Base-by-base conservation (phyloP, 1,140 invertebrate species). In the Choristoneura fumiferana region DNA sequence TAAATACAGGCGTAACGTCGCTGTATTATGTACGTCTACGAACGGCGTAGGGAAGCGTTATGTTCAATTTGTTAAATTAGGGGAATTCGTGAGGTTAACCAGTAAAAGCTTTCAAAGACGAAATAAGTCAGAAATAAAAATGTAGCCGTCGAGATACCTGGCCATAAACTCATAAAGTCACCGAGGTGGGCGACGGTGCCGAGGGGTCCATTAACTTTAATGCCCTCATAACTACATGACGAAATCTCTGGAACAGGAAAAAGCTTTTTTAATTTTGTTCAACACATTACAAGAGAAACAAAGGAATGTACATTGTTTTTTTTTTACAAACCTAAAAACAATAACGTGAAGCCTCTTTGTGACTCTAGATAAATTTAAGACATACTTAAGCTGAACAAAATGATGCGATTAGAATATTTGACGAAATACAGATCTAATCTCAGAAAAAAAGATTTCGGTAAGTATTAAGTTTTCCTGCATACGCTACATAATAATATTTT, bases 201-300 rank as follows among this genome's bases (percentile, higher is more conserved):
- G 62, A 67, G 62, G 66, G 69, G 58, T 69, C 68, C 78, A 81
- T 84, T 84, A 78, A 81, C 66, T 81, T 80, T 81, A 81, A 76
- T 77, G 60, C 66, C 68, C 63, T 77, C 81, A 78, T 78, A 81
- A 76, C 73, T 78, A 73, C 68, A 80, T 76, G 72, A 73, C 70
- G 64, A 81, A 79, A 79, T 79, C 73, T 69, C 60, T 69, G 66
- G 67, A 71, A 75, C 78, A 79, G 73, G 69, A 65, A 79, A 80
- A 81, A 83, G 71, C 71, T 74, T 75, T 76, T 74, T 78, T 79
- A 74, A 76, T 76, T 78, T 63, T 65, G 54, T 59, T 60, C 59
- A 36, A 49, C 60, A 55, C 49, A 53, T 53, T 53, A 53, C 33
- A 13, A 22, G 43, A 49, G 43, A 29, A 29, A 49, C 43, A 33